A percentile compares a stretch with the other conserved stretches of the same genome.
These are phyloP conservation scores for Spermophilus dauricus DNA, from an alignment of 2,113 vertebrate genomes.

Conservation along the genomic window DNA sequence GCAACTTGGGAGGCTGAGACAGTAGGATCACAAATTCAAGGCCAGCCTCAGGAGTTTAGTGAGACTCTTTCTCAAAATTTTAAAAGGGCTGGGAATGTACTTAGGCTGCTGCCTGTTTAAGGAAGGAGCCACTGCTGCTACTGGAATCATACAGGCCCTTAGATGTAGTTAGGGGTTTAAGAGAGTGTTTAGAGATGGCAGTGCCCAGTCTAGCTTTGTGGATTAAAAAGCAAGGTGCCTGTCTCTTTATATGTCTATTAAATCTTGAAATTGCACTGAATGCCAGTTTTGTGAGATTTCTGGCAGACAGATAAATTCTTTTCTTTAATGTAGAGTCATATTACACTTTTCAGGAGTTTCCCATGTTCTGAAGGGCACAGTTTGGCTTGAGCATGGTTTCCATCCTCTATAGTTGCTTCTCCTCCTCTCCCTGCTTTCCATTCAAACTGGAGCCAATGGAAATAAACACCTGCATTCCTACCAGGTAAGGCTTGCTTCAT, in stretches of 20 bases:
- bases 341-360: not conserved
- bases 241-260: not conserved
- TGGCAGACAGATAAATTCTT: not conserved
- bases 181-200: not conserved
- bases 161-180: not conserved
- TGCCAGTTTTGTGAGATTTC: not conserved
- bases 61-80: too few species aligned
- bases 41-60: too few species aligned
- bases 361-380: not conserved
- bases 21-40: too few species aligned
- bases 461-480: not conserved
- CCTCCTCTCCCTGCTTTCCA: not conserved
- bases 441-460: not conserved
- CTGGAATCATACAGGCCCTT: not conserved
- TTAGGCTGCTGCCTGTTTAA: not conserved
- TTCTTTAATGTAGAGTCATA: not conserved
- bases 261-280: not conserved
- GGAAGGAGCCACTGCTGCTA: not conserved
- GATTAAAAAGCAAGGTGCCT: not conserved
- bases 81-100: too few species aligned
- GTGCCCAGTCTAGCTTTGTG: not conserved
- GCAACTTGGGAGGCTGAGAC: too few species aligned
- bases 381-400: not conserved
- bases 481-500: not conserved
- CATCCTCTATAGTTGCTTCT: conserved; percentile 9